Base-by-base conservation (phyloP, 2,797 vertebrate genomes). In the Betta splendens region DNA sequence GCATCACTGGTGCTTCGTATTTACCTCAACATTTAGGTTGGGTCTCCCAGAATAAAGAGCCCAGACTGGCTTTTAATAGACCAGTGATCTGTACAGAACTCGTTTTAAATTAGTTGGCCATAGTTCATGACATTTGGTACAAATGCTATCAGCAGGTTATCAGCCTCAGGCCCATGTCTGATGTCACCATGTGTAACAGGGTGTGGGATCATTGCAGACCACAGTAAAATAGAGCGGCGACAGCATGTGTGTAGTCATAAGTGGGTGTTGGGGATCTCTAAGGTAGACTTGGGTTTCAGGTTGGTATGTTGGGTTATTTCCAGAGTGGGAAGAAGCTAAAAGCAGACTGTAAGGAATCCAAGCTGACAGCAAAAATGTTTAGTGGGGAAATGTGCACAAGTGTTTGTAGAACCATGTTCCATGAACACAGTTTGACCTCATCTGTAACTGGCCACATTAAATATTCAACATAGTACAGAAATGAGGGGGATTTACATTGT, bases 281-380 rank as follows among this genome's bases (percentile, higher is more conserved):
- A 48, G 46, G 45, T 31, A 60, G 64, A 54, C 66, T 69, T 44
- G 15, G 48, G 69, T 87, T 85, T 72, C 81, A 78, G 17, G 33
- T 36, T 20, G 43, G 52, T 22, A 63, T 59, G 68, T 69, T 18
- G 0, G 39, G 58, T 80, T 85, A 81, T 81, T 80, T 70, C 67
- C 46, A 75, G 73, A 57, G 36, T n/a, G 18, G 17, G 56, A 31
- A 47, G 22, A 63, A 64, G 55, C 53, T 75, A 61, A 74, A 82
- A 71, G 13, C 65, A 69, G 70, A 37, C 9, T 0, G 7, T n/a
- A 22, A 37, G 4, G 23, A 61, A 80, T 47, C 20, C 8, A 52
- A 70, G 16, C 50, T 22, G 1, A 64, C 31, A 31, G 59, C 26
- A 58, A 51, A 64, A 48, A 55, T 20, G 28, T 58, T 54, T 16